A percentile compares a stretch with the other conserved stretches of the same genome.
These are phyloP conservation scores for Acanthiza pusilla DNA, from an alignment of 2,797 vertebrate genomes.

Conservation along the genomic window DNA sequence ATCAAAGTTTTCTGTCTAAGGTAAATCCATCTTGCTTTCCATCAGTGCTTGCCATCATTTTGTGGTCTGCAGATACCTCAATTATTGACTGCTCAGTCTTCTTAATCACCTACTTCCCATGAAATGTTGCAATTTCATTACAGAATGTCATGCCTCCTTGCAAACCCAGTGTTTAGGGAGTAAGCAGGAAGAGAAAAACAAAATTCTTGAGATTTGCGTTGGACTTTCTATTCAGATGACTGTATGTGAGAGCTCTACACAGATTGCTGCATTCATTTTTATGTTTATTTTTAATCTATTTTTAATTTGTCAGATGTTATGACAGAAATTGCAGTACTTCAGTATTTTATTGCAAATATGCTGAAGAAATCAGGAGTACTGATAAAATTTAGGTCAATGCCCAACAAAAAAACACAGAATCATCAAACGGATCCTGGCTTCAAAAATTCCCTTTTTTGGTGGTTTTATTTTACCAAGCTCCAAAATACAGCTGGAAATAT, in stretches of 20 bases:
- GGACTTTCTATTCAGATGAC: not conserved
- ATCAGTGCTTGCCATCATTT: not conserved
- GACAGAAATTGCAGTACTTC: slow-evolving; percentile 29
- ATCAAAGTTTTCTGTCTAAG: not conserved
- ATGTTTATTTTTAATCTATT: slow-evolving; percentile 18
- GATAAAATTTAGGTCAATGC: not conserved
- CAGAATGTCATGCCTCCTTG: not conserved
- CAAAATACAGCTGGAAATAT: not conserved
- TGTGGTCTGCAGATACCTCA: not conserved
- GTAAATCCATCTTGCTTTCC: not conserved
- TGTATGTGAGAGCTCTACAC: not conserved
- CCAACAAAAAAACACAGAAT: not conserved
- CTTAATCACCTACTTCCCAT: not conserved
- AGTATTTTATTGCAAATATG: not conserved
- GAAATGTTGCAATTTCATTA: not conserved
- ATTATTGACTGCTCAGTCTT: not conserved
- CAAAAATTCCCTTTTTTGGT: not conserved
- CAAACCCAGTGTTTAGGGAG: not conserved
- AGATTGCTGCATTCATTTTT: slow-evolving; percentile 28
- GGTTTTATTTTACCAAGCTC: not conserved
- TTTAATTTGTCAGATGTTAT: slow-evolving; percentile 37
- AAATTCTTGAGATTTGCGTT: not conserved
- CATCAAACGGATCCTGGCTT: not conserved
- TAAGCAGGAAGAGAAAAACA: not conserved
- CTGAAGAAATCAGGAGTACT: not conserved